Percentiles rank a stretch among this genome's conserved stretches.
These are phyloP conservation scores for Sebastes vulpes DNA, from an alignment of 2,797 vertebrate genomes.

Conservation along the genomic window DNA sequence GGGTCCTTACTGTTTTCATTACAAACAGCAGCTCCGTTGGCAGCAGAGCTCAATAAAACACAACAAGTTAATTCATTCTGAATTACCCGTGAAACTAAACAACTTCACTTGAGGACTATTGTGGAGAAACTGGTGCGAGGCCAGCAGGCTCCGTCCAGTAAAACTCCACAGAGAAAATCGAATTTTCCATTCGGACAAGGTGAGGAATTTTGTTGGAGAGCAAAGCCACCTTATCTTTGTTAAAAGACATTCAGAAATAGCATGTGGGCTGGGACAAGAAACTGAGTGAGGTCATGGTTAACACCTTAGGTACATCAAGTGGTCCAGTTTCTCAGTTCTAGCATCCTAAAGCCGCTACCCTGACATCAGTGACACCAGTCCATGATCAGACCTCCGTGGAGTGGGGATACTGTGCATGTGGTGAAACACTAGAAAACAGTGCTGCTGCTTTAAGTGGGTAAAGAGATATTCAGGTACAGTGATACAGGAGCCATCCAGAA, in stretches of 20 bases:
- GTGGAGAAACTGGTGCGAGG: slow-evolving; percentile 9
- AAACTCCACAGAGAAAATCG: slow-evolving; percentile 8
- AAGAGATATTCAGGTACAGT: slow-evolving; percentile 4
- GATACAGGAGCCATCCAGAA: background rate
- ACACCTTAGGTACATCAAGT: background rate
- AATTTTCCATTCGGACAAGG: slow-evolving; percentile 31
- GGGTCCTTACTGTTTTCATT: slow-evolving; percentile 33
- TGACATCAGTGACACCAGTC: background rate
- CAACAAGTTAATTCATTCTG: slow-evolving; percentile 48
- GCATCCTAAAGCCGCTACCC: background rate
- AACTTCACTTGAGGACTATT: slow-evolving; percentile 15
- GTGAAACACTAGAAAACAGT: background rate
- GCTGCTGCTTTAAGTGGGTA: slow-evolving; percentile 8
- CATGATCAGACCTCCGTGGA: background rate
- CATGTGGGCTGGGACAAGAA: background rate
- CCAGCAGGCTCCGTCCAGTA: slow-evolving; percentile 21
- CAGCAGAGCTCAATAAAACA: slow-evolving; percentile 25
- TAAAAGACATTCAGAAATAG: background rate
- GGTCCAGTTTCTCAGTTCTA: background rate
- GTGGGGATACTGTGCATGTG: background rate
- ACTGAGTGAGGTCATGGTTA: background rate
- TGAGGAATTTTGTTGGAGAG: background rate
- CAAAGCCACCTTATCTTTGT: slow-evolving; percentile 1
- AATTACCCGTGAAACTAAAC: slow-evolving; percentile 61
- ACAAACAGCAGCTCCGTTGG: slow-evolving; percentile 37